phyloP scores from a whole-genome alignment of 2,113 vertebrate genomes.

The Girardinichthys multiradiatus region DNA sequence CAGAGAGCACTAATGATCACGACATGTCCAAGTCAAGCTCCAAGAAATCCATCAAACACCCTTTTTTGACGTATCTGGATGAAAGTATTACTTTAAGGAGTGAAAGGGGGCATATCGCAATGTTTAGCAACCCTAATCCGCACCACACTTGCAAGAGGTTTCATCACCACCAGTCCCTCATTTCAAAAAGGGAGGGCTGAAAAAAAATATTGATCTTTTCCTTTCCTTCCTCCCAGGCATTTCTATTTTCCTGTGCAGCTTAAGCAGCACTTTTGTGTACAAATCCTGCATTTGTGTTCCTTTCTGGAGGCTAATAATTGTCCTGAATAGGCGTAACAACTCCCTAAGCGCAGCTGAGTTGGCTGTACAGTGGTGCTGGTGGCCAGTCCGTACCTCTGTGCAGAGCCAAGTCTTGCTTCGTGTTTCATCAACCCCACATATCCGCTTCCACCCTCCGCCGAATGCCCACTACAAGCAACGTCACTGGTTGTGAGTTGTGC shows the following conservation, averaged over 20 bases:
- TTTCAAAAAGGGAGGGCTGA: constrained; percentile 51
- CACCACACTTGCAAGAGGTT: constrained; percentile 78
- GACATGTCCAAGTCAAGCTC: constrained; percentile 54
- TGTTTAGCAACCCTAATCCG: constrained; percentile 78
- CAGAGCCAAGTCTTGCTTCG: constrained; percentile 71
- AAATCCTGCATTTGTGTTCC: constrained; percentile 74
- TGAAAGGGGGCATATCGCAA: constrained; percentile 68
- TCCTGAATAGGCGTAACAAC: constrained; percentile 74
- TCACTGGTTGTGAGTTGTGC: constrained; percentile 61
- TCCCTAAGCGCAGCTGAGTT: constrained; percentile 60
- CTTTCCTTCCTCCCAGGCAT: constrained; percentile 66
- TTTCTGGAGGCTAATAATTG: constrained; percentile 76
- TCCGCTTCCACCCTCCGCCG: constrained; percentile 52
- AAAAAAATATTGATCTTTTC: constrained; percentile 71
- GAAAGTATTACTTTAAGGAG: constrained; percentile 73
- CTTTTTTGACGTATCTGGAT: constrained; percentile 57
- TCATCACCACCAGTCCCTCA: constrained; percentile 77
- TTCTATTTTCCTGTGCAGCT: constrained; percentile 77
- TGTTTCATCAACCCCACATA: constrained; percentile 80
- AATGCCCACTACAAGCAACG: constrained; percentile 55
- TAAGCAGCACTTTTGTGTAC: constrained; percentile 77
- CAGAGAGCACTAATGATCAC: constrained; percentile 58
- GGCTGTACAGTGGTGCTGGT: constrained; percentile 62
- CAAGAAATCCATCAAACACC: constrained; percentile 72
- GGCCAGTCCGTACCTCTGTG: constrained; percentile 50